A percentile compares a stretch with the other conserved stretches of the same genome.
Evolutionary conservation across 2,888 invertebrate genomes (phyloP).

Genomic region (Marronus borbonicus): DNA sequence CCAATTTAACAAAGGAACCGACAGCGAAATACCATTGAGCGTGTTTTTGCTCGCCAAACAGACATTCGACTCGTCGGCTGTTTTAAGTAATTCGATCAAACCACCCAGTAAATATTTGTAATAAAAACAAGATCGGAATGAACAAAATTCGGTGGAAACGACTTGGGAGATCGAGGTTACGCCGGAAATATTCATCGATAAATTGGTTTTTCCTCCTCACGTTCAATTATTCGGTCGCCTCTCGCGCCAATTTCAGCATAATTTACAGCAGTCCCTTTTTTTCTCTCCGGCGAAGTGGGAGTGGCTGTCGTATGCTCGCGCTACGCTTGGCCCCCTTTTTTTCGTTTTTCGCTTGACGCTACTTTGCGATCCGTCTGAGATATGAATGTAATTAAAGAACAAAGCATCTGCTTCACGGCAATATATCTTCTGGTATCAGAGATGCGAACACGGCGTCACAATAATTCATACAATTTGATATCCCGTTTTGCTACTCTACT

Average conservation of each 20-base stretch:
- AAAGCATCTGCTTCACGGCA: constrained; percentile 41
- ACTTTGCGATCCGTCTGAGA: constrained; percentile 39
- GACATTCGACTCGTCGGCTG: background rate
- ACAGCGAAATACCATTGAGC: background rate
- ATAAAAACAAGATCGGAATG: constrained; percentile 18
- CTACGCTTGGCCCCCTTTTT: background rate
- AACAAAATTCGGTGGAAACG: constrained; percentile 3
- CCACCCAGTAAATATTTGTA: constrained; percentile 23
- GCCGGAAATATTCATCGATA: constrained; percentile 6
- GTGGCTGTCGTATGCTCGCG: background rate
- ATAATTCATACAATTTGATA: constrained; percentile 46
- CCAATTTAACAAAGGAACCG: constrained; percentile 20
- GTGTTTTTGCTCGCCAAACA: background rate
- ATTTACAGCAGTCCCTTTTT: constrained; percentile 9
- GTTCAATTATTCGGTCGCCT: constrained; percentile 11
- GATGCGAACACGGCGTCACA: constrained; percentile 35
- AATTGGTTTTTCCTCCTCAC: constrained; percentile 29
- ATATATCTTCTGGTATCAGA: constrained; percentile 41
- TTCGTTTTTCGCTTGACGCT: constrained; percentile 1
- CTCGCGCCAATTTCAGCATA: constrained; percentile 11
- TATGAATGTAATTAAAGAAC: constrained; percentile 47
- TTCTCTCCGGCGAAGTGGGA: background rate
- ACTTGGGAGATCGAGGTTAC: background rate
- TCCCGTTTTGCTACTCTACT: constrained; percentile 11
- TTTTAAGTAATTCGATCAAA: constrained; percentile 29